phyloP scores from a whole-genome alignment of 64 coral and sea anemone genomes.

The Porites lutea region DNA sequence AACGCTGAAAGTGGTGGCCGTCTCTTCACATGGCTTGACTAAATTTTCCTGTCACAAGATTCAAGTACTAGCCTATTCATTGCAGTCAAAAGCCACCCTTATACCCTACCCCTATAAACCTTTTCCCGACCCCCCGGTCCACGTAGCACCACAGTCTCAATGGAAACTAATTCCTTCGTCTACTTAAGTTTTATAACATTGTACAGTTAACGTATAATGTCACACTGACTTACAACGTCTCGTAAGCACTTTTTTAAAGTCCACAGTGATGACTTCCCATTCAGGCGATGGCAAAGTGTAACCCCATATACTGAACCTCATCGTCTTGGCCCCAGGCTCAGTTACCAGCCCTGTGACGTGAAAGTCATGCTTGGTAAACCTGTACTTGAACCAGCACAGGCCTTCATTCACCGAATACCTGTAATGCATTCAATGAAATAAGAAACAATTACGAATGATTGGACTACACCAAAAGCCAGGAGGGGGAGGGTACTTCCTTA shows the following conservation, averaged over 20 bases:
- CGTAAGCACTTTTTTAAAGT: slow-evolving; percentile 40
- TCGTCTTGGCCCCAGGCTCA: slow-evolving; percentile 50
- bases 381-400: slow-evolving; percentile 57
- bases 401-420: slow-evolving; percentile 77
- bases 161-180: too few relatives aligned
- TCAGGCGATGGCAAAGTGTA: background rate
- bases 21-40: too few relatives aligned
- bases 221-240: slow-evolving; percentile 53
- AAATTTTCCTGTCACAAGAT: too few relatives aligned
- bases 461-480: too few relatives aligned
- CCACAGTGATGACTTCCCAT: slow-evolving; percentile 60
- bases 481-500: too few relatives aligned
- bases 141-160: too few relatives aligned
- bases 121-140: background rate
- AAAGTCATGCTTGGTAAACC: slow-evolving; percentile 23
- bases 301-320: slow-evolving; percentile 63
- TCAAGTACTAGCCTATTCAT: too few relatives aligned
- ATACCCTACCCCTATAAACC: too few relatives aligned
- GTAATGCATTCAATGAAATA: background rate
- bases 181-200: background rate
- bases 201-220: background rate
- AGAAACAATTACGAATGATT: too few relatives aligned
- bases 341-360: slow-evolving; percentile 61
- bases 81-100: too few relatives aligned
- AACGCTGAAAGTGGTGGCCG: too few relatives aligned